These are phyloP conservation scores for Carollia perspicillata DNA, from an alignment of 2,113 vertebrate genomes.

Conservation along the genomic window DNA sequence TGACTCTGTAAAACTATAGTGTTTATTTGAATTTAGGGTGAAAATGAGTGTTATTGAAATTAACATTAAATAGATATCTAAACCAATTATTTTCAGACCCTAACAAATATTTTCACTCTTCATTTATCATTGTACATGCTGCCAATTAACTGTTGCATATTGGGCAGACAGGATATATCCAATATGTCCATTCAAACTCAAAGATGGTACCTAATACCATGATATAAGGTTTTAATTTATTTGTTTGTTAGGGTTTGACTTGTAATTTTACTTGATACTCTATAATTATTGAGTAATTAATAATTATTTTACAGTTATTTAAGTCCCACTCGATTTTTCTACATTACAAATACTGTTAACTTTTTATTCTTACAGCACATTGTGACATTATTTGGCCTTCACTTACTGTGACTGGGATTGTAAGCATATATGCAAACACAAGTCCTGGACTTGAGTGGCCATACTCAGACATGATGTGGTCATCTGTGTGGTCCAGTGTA, in stretches of 20 bases:
- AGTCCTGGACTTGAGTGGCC: neutral
- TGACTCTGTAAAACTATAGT: neutral
- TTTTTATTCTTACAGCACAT: neutral
- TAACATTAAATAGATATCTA: neutral
- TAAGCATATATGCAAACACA: neutral
- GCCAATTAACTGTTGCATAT: neutral
- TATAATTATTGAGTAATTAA: neutral
- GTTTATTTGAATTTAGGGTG: neutral
- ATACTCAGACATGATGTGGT: neutral
- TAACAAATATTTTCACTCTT: neutral
- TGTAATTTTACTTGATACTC: neutral
- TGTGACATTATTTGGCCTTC: neutral
- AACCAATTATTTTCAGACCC: constrained; percentile 24
- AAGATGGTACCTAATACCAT: neutral
- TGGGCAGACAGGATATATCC: neutral
- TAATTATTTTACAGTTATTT: neutral
- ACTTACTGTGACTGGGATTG: neutral
- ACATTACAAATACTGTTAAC: neutral
- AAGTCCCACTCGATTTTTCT: neutral
- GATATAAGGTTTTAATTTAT: neutral
- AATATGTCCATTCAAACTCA: neutral
- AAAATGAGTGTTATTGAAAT: constrained; percentile 2
- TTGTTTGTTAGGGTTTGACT: neutral
- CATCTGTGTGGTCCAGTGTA: neutral
- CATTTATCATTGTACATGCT: neutral